Base-by-base conservation (phyloP, 1,140 invertebrate genomes). In the Helicoverpa armigera region DNA sequence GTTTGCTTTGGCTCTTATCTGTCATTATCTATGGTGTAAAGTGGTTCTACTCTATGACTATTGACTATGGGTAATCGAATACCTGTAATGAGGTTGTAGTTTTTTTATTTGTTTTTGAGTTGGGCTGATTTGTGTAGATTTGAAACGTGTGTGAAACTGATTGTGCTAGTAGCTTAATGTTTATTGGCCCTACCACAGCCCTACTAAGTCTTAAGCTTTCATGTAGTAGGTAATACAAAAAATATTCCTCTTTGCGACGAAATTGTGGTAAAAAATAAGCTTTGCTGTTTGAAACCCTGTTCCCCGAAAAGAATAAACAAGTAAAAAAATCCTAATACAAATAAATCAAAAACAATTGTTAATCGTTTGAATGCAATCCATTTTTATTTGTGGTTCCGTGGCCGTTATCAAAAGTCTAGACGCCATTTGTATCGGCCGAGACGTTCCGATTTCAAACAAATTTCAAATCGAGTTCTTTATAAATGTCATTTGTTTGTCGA, bases 401-500 rank as follows among this genome's bases (percentile, higher is more conserved):
- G 61, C 23, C 48, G 63, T 90, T 91, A 91, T 91, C 90, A 82
- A 86, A 90, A 88, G 91, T 93, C 92, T 92, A 93, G 91, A 92
- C 90, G 87, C 87, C 89, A 91, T 92, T 93, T 93, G 89, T 90
- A 88, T 84, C 87, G 81, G 84, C 85, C 84, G 85, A 89, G 88
- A 90, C 89, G 86, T 90, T 92, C 89, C 88, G 91, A 92, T 93
- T 93, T 91, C 88, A 90, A 90, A 92, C 86, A 87, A 89, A 91
- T 91, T 82, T 89, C 86, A 89, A 93, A 90, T 92, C 87, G 90
- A 88, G 88, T 93, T 91, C 88, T 87, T 91, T 91, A 86, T 89
- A 91, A 91, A 94, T 93, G 93, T 91, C 93, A 92, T 94, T 94
- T 92, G 90, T 92, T 91, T 92, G 86, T 92, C 86, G 89, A 91